Evolutionary conservation across 2,888 invertebrate species (phyloP).

Genomic region (Beris morrisii): DNA sequence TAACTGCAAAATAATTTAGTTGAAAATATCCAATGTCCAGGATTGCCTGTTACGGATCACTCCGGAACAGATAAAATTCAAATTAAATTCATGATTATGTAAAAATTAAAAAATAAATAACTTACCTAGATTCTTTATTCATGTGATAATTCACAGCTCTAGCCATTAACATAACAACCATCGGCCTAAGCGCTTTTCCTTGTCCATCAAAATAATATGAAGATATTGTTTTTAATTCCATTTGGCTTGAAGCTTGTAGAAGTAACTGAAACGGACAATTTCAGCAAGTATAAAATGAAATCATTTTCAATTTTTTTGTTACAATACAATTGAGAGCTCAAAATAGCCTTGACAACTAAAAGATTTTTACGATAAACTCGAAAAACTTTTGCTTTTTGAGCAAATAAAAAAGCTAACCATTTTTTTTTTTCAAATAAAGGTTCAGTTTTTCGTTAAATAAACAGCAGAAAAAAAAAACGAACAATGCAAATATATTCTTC

Average conservation of each 20-base stretch:
- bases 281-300: neutral
- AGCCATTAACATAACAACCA: conserved; percentile 93
- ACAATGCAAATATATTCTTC: too few species aligned
- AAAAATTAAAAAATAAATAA: conserved; percentile 30
- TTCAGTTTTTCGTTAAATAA: neutral
- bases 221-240: conserved; percentile 86
- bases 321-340: neutral
- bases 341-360: conserved; percentile 1
- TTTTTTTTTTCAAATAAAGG: neutral
- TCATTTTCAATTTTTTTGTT: neutral
- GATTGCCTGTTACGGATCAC: too few species aligned
- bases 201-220: conserved; percentile 98
- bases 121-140: conserved; percentile 78
- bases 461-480: too few species aligned
- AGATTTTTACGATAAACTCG: neutral
- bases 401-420: neutral
- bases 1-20: too few species aligned
- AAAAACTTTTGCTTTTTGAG: too few species aligned
- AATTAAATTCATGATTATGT: too few species aligned
- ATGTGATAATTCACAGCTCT: conserved; percentile 90
- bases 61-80: too few species aligned
- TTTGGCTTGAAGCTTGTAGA: conserved; percentile 75
- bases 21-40: too few species aligned
- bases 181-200: conserved; percentile 95
- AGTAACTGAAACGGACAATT: conserved; percentile 54